Evolutionary conservation across 1,140 invertebrate genomes (phyloP), one percentile per base, ranked within the genome.

Genomic region (Macrocentrus cingulum): DNA sequence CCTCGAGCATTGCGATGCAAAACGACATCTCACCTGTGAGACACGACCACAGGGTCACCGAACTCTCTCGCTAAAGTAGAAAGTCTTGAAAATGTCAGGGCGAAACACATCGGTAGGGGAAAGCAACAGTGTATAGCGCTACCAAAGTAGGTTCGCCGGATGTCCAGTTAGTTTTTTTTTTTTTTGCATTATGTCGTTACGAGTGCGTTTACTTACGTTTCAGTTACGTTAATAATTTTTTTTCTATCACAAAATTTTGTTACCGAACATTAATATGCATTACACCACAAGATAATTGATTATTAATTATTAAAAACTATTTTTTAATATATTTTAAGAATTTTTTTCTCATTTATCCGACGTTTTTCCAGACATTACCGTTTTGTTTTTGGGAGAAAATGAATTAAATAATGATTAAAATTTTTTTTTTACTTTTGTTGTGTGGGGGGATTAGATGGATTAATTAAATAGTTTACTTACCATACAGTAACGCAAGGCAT

Each of bases 31-130:
- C 8, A n/a, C 36, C 13, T 2, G 19, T 23, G n/a, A n/a, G 29
- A 13, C 44, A 49, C 29, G 23, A 46, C 22, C 32, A 48, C 45
- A 51, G 69, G 64, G 66, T 71, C 69, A 66, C 54, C 63, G 69
- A 73, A 73, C 71, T 69, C 71, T 66, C 64, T 46, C 48, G 54
- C 66, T 64, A 63, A 71, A 77, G 71, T 78, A 77, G 75, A 77
- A 78, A 76, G 75, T 77, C 74, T 74, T 74, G 68, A 58, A 77
- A 78, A 77, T 78, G 76, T 77, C 76, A 78, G 69, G 68, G 70
- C 70, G 60, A 71, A 32, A 66, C 45, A 36, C 15, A 18, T 9
- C 34, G 34, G 42, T 45, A 57, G 67, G 70, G 71, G 68, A 75
- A 77, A 72, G 71, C 65, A 66, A 67, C 7, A 11, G 67, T 68